A percentile compares a stretch with the other conserved stretches of the same genome.
Evolutionary conservation across 2,888 invertebrate genomes (phyloP).

Genomic region (Auanema sp.): DNA sequence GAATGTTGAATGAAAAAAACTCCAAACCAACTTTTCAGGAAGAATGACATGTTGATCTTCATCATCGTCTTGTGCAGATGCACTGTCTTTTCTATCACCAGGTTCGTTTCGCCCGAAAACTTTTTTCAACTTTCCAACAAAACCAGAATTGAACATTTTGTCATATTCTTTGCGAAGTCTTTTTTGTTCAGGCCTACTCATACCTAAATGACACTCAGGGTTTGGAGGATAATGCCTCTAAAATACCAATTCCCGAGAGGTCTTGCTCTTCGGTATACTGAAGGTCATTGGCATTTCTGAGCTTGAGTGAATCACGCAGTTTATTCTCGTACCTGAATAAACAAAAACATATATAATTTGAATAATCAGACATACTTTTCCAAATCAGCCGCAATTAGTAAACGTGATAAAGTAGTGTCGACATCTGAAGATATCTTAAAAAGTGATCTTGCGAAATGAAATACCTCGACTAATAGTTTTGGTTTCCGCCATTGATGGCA

Average conservation of each 20-base stretch:
- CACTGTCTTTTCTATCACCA: constrained; percentile 15
- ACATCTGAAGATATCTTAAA: too few relatives aligned
- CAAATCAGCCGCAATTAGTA: constrained; percentile 40
- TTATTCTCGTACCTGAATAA: constrained; percentile 53
- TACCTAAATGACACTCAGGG: constrained; percentile 34
- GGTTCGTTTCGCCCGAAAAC: constrained; percentile 22
- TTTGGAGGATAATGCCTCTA: constrained; percentile 70
- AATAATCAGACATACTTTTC: constrained; percentile 28
- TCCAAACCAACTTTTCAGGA: constrained; percentile 44
- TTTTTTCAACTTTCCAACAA: constrained; percentile 55
- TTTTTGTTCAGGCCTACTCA: constrained; percentile 78
- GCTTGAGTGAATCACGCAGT: constrained; percentile 49
- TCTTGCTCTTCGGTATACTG: constrained; percentile 88
- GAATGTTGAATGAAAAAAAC: constrained; percentile 2
- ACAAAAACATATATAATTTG: not conserved
- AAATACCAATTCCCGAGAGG: constrained; percentile 85
- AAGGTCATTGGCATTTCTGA: constrained; percentile 59
- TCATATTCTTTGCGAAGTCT: constrained; percentile 89
- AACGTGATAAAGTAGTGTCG: too few relatives aligned
- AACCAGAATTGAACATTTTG: constrained; percentile 73
- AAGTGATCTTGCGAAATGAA: too few relatives aligned
- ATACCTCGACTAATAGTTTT: too few relatives aligned
- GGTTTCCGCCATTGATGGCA: too few relatives aligned
- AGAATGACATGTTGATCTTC: constrained; percentile 60
- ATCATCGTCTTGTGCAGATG: constrained; percentile 20